A percentile compares a stretch with the other conserved stretches of the same genome.
Conservation (phyloP, 2,888 invertebrate species). For the Drosophila maculinotata region DNA sequence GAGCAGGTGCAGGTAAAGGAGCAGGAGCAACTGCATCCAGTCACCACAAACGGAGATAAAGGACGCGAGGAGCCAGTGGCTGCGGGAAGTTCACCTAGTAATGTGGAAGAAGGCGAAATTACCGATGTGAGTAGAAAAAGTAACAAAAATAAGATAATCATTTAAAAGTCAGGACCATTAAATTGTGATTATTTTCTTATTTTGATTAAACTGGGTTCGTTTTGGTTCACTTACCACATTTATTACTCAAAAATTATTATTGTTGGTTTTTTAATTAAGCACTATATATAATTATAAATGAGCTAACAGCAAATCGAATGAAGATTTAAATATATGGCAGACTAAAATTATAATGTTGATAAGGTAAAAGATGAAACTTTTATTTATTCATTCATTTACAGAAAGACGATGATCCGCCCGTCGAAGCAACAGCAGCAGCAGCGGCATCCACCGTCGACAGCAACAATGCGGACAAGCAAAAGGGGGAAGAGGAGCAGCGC, state of each 20-base stretch:
- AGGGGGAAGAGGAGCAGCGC: background rate
- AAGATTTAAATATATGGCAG: background rate
- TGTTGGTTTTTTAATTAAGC: too few species aligned
- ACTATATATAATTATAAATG: too few species aligned
- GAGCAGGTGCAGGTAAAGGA: background rate
- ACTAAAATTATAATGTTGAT: too few species aligned
- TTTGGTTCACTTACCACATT: too few species aligned
- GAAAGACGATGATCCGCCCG: conserved; percentile 53
- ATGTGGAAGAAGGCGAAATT: conserved; percentile 68
- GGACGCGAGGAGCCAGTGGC: conserved; percentile 2
- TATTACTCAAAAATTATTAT: too few species aligned
- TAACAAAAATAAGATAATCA: background rate
- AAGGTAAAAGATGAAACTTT: too few species aligned
- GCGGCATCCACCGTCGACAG: background rate
- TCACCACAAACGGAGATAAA: conserved; percentile 44
- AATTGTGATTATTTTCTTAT: too few species aligned
- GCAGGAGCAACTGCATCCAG: background rate
- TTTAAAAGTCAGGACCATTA: too few species aligned
- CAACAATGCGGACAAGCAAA: background rate
- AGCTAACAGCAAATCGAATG: too few species aligned
- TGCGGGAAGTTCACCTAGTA: conserved; percentile 16
- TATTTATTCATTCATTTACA: too few species aligned
- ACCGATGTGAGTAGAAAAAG: conserved; percentile 41
- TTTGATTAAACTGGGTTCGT: too few species aligned
- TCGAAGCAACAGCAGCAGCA: background rate